A percentile compares a stretch with the other conserved stretches of the same genome.
Evolutionary conservation across 2,888 invertebrate species (phyloP).

Genomic region (Pemphredon lugubris): DNA sequence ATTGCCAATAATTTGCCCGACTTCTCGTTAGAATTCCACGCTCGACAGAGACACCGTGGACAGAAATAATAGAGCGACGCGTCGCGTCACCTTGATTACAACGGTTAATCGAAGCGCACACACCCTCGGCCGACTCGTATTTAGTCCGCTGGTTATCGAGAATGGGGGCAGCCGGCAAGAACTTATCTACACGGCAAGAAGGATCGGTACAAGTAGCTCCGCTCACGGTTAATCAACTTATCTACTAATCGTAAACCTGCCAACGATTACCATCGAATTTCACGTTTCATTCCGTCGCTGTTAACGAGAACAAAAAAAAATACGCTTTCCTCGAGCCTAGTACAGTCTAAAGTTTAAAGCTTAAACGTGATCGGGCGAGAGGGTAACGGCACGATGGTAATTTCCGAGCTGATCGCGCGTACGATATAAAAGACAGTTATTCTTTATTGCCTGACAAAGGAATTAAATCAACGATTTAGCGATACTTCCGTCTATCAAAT

Average conservation of each 20-base stretch:
- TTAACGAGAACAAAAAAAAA: neutral
- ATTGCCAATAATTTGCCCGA: no score
- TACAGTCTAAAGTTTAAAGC: no score
- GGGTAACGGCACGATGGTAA: no score
- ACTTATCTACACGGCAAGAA: slow-evolving; percentile 2
- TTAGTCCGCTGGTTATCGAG: slow-evolving; percentile 6
- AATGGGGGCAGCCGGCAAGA: slow-evolving; percentile 10
- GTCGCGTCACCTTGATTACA: neutral
- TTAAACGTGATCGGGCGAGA: neutral
- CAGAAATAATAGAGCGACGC: slow-evolving; percentile 13
- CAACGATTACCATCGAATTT: slow-evolving; percentile 13
- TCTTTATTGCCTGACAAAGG: no score
- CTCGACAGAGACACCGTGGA: neutral
- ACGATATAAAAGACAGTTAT: no score
- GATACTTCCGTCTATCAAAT: no score
- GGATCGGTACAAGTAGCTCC: neutral
- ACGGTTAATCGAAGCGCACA: slow-evolving; percentile 11
- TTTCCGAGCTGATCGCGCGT: no score
- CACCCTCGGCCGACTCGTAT: neutral
- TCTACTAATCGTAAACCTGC: slow-evolving; percentile 18
- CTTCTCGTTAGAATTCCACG: neutral
- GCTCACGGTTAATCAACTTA: slow-evolving; percentile 5
- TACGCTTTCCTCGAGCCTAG: neutral
- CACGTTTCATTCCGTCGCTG: slow-evolving; percentile 6
- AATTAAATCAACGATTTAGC: no score